Base-by-base conservation (phyloP, 2,797 vertebrate species). In the Alosa sapidissima region DNA sequence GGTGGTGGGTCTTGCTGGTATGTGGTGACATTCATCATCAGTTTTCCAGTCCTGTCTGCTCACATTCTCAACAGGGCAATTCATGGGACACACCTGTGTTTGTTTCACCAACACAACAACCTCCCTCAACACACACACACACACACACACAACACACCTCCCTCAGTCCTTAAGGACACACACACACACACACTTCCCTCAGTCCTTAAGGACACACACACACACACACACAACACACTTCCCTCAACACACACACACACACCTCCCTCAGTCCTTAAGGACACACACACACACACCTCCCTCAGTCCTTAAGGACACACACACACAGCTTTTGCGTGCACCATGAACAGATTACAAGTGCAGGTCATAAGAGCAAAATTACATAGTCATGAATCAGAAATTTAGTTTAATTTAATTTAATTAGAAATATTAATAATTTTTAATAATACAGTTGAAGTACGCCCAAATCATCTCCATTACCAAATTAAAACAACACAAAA, bases 51-150 rank as follows among this genome's bases (percentile, higher is more conserved):
- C 82, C 84, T 81, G 78, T 85, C 51, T 1, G 84, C 47, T 60
- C 84, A 84, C 85, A 87, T 84, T 87, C 47, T 81, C 85, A 65
- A 45, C 7, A 19, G 68, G 28, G 28, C 65, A 72, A 36, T 24
- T 36, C 65, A 11, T 2, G 21, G 10, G 28, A 68, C 11, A 33
- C 24, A 33, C 10, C 3, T 68, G 28, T 36, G 60, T n/a, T 65
- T 65, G 60, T 65, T 65, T 24, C 60, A 28, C 28, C 28, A 24
- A 5, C n/a, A 28, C 28, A n/a, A n/a, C n/a, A n/a, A 28, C 28
- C 28, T 28, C 28, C 28, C 28, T 28, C 28, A 28, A 28, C 28
- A 28, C 28, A 28, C 28, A 28, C 28, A 1, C 0, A 28, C 55
- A 58, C 55, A n/a, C n/a, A n/a, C n/a, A n/a, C n/a, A n/a, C n/a